Conservation (phyloP, 30 jellyfish, hydroid and myxozoan species). For the Hydra vulgaris region DNA sequence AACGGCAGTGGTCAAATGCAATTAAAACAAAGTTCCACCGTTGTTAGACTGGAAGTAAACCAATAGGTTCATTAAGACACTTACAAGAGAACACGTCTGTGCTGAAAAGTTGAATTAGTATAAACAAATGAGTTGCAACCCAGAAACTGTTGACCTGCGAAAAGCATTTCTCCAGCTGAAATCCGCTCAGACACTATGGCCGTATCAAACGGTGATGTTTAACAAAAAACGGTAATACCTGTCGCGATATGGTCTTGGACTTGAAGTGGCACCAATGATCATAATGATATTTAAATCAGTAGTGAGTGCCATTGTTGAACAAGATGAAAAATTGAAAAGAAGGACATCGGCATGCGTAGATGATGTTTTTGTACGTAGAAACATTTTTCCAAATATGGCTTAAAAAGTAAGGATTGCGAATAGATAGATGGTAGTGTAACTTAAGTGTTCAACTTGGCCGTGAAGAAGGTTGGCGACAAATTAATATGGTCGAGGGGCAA, state of each 20-base stretch:
- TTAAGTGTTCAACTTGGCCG: too few relatives aligned
- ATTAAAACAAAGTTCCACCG: neutral
- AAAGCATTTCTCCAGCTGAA: neutral
- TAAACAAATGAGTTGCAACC: neutral
- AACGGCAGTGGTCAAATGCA: neutral
- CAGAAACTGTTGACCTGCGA: neutral
- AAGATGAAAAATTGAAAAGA: neutral
- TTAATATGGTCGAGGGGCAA: too few relatives aligned
- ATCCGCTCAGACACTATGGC: neutral
- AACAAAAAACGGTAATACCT: neutral
- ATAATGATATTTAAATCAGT: neutral
- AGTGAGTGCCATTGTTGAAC: neutral
- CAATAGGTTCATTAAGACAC: neutral
- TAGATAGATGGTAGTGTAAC: too few relatives aligned
- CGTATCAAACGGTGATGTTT: too few relatives aligned
- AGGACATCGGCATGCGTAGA: neutral
- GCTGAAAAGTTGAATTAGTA: neutral
- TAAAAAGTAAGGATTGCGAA: too few relatives aligned
- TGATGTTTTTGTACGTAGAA: too few relatives aligned
- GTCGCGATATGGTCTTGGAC: neutral
- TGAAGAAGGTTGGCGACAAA: too few relatives aligned
- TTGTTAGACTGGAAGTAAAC: neutral
- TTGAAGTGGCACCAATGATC: neutral
- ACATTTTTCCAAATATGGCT: too few relatives aligned
- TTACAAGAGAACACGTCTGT: neutral